Evolutionary conservation across 2,113 vertebrate genomes (phyloP).

Genomic region (Macquaria ambigua): DNA sequence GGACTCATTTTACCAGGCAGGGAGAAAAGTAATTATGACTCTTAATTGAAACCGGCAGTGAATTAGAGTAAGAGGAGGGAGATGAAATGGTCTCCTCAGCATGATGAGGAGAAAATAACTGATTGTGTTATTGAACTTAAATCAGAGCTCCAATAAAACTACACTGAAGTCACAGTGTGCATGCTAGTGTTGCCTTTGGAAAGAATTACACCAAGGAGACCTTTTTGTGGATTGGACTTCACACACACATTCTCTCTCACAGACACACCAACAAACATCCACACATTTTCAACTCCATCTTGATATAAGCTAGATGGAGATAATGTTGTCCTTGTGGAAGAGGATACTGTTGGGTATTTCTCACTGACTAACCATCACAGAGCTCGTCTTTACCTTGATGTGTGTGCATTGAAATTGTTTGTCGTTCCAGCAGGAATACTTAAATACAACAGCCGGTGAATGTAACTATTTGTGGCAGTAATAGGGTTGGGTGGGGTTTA

Average conservation of each 20-base stretch:
- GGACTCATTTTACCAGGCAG: conserved; percentile 63
- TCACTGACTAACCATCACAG: conserved; percentile 31
- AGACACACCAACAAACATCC: neutral
- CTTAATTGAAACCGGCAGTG: conserved; percentile 75
- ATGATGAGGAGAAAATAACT: conserved; percentile 58
- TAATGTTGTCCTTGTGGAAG: conserved; percentile 31
- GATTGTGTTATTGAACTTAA: conserved; percentile 52
- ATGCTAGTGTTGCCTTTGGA: conserved; percentile 42
- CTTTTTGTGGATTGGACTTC: conserved; percentile 19
- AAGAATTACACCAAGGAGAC: conserved; percentile 32
- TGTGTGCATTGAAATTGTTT: conserved; percentile 39
- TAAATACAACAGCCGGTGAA: conserved; percentile 33
- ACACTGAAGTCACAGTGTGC: conserved; percentile 26
- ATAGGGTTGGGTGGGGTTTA: neutral
- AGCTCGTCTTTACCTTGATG: conserved; percentile 18
- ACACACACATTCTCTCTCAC: neutral
- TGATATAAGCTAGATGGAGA: conserved; percentile 26
- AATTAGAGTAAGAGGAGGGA: conserved; percentile 54
- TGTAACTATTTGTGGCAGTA: conserved; percentile 2
- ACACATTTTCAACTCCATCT: conserved; percentile 27
- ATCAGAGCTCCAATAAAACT: conserved; percentile 50
- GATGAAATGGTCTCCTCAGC: conserved; percentile 48
- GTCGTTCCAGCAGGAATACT: conserved; percentile 19
- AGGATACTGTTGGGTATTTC: conserved; percentile 44
- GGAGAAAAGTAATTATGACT: conserved; percentile 77